Conservation (phyloP, 37 sponge, comb jelly and placozoan species). For the Halichondria panicea region DNA sequence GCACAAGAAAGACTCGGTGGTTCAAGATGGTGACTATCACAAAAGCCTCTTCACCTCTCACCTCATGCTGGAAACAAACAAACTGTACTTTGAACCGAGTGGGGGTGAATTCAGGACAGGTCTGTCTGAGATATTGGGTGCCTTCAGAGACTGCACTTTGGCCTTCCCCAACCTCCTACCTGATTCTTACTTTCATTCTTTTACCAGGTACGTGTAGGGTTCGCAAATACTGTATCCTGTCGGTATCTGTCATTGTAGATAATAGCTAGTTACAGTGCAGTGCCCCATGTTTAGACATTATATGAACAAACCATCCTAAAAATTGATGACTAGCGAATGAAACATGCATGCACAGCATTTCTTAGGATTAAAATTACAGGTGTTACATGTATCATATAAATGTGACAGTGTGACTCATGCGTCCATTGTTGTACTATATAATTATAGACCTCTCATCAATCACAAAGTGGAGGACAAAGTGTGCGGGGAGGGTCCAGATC, state of each 20-base stretch:
- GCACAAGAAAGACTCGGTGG: neutral
- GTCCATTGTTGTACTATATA: too few relatives aligned
- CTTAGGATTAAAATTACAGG: too few relatives aligned
- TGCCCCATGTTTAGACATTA: neutral
- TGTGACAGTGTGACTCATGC: too few relatives aligned
- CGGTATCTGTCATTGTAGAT: neutral
- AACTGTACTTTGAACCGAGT: constrained; percentile 80
- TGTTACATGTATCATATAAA: too few relatives aligned
- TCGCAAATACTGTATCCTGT: neutral
- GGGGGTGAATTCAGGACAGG: constrained; percentile 56
- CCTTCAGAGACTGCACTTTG: constrained; percentile 83
- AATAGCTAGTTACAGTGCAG: neutral
- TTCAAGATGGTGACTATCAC: constrained; percentile 30
- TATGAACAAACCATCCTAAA: too few relatives aligned
- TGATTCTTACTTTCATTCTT: constrained; percentile 86
- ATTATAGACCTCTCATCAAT: constrained; percentile 87
- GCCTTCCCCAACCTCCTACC: constrained; percentile 82
- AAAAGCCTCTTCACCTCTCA: constrained; percentile 78
- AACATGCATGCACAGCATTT: too few relatives aligned
- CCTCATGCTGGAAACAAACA: constrained; percentile 61
- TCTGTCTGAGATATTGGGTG: constrained; percentile 52
- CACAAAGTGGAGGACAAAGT: constrained; percentile 85
- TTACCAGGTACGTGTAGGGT: constrained; percentile 74
- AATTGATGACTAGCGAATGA: too few relatives aligned
- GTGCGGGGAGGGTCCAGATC: constrained; percentile 89